phyloP scores from a whole-genome alignment of 2,888 invertebrate species.

The Rhopalosiphum nymphaeae region DNA sequence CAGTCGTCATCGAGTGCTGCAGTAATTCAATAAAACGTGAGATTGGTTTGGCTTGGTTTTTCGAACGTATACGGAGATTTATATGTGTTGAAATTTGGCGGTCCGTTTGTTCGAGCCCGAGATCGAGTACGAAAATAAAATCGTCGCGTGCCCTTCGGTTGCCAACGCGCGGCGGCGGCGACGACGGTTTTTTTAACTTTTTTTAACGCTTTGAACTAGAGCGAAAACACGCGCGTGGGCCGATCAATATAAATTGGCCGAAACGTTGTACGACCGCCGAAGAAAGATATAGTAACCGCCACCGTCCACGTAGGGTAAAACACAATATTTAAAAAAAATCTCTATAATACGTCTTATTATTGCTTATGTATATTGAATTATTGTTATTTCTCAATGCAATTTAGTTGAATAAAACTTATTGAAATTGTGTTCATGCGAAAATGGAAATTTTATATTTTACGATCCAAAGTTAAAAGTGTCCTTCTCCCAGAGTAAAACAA shows the following conservation, averaged over 20 bases:
- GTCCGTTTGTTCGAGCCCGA: constrained; percentile 22
- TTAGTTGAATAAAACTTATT: background rate
- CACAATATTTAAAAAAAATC: background rate
- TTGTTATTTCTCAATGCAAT: background rate
- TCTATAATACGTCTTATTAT: background rate
- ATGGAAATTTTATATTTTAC: background rate
- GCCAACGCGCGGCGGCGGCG: background rate
- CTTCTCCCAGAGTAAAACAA: background rate
- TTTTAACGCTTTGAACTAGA: constrained; percentile 7
- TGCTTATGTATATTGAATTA: background rate
- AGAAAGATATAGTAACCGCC: background rate
- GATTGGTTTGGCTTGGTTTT: constrained; percentile 7
- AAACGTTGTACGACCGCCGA: background rate
- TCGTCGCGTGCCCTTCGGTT: constrained; percentile 21
- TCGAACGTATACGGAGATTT: background rate
- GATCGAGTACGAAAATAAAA: constrained; percentile 32
- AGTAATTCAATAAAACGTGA: background rate
- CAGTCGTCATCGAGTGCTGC: background rate
- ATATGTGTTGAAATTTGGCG: background rate
- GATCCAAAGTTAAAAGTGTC: background rate
- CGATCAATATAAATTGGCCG: constrained; percentile 38
- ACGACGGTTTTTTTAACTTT: background rate
- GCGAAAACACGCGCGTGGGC: constrained; percentile 11
- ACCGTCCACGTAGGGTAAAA: background rate
- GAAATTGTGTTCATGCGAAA: background rate